Evolutionary conservation across 2,888 invertebrate genomes (phyloP), one percentile per base, ranked within the genome.

Genomic region (Andrena fulva): DNA sequence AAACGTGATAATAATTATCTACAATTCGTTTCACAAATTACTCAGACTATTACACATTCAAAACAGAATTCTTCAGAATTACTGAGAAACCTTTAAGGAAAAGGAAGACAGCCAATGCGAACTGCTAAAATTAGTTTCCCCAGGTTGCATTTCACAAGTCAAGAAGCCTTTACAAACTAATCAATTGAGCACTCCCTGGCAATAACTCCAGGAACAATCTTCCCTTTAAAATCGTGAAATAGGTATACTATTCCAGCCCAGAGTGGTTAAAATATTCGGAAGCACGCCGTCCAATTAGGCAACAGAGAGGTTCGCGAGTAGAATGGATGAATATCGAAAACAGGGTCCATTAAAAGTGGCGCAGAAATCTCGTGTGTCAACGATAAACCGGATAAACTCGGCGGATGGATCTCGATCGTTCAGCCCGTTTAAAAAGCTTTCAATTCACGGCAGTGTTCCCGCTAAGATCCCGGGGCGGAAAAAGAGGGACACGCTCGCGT

Each of bases 391-490:
- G 2, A 50, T 20, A 29, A 77, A 33, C 20, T n/a, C 20, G 12
- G n/a, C 63, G 10, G 12, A 56, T 48, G 31, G 31, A 42, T 48
- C 50, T 66, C 16, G 50, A n/a, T 12, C 50, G 12, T 48, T 29
- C 63, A 12, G 20, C 0, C 2, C 56, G 62, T 2, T 54, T n/a
- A 79, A 75, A 59, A 68, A 24, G n/a, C 50, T 60, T 52, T 52
- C 35, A 50, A 50, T 69, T 50, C 29, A 1, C 24, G 20, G 7
- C 33, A 62, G 33, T 63, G 71, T 77, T 72, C 67, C 48, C 54
- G n/a, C 54, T 63, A 69, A 74, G 69, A 68, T 56, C 24, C 20
- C 3, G 48, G 16, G 42, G 42, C 54, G 76, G 0, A 75, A 20
- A 33, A 59, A 33, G 27, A 27, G 56, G 67, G 27, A 52, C n/a